These are phyloP conservation scores for Belonocnema kinseyi DNA, from an alignment of 1,140 invertebrate genomes.

Conservation along the genomic window DNA sequence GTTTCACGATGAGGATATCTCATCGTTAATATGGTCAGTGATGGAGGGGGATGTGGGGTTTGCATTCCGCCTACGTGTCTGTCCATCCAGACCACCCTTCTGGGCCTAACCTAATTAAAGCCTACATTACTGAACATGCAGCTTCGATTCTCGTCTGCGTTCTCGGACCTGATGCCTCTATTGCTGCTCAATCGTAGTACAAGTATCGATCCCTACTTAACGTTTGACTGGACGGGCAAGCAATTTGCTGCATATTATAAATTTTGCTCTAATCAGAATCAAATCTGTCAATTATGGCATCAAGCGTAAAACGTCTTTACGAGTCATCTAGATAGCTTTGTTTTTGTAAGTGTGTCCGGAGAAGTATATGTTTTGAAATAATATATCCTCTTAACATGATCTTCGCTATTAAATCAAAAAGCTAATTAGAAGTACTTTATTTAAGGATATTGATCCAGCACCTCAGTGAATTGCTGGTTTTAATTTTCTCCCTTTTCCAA, in stretches of 20 bases:
- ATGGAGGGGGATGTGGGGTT: slow-evolving; percentile 41
- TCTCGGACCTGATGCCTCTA: slow-evolving; percentile 8
- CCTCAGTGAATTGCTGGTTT: not conserved
- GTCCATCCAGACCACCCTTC: slow-evolving; percentile 44
- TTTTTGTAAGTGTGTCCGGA: not conserved
- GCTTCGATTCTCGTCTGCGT: slow-evolving; percentile 23
- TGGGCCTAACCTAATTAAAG: slow-evolving; percentile 60
- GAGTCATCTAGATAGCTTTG: not conserved
- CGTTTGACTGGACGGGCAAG: too few species aligned
- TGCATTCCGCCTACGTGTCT: slow-evolving; percentile 44
- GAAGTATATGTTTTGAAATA: too few species aligned
- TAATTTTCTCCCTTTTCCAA: not conserved
- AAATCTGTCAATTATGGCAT: too few species aligned
- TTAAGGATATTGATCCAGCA: not conserved
- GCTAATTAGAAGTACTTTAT: not conserved
- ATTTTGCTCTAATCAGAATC: too few species aligned
- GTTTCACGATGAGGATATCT: slow-evolving; percentile 55
- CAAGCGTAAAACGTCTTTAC: not conserved
- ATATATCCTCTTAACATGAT: too few species aligned
- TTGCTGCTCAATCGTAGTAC: slow-evolving; percentile 32
- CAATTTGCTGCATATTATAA: too few species aligned
- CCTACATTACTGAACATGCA: slow-evolving; percentile 55
- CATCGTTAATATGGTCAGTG: slow-evolving; percentile 46
- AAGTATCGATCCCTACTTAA: slow-evolving; percentile 13
- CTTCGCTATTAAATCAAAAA: too few species aligned